These are phyloP conservation scores for Xenopus petersii DNA, from an alignment of 2,797 vertebrate species.

Conservation along the genomic window DNA sequence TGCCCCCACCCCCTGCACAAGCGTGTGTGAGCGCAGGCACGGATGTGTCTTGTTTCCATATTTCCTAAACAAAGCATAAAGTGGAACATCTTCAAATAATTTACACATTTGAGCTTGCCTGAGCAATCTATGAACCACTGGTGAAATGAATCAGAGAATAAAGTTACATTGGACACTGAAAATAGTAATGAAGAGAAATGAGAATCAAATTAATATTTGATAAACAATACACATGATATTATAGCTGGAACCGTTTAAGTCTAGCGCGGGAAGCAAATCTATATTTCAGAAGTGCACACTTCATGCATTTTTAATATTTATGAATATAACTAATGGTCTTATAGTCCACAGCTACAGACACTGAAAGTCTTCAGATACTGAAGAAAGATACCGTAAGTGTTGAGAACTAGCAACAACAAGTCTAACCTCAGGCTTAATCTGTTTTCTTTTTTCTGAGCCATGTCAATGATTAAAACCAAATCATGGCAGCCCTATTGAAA, in stretches of 20 bases:
- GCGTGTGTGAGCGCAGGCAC: too few relatives aligned
- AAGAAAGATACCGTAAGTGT: not conserved
- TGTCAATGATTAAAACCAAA: too few relatives aligned
- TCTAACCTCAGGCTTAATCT: too few relatives aligned
- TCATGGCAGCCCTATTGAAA: too few relatives aligned
- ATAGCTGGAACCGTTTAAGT: not conserved
- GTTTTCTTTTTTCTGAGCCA: too few relatives aligned
- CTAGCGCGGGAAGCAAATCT: constrained; percentile 11
- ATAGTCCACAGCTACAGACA: not conserved
- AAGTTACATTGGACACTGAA: not conserved
- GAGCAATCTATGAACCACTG: not conserved
- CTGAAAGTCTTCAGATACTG: not conserved
- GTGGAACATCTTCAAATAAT: too few relatives aligned
- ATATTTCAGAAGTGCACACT: constrained; percentile 18
- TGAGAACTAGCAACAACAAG: too few relatives aligned
- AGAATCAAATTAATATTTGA: constrained; percentile 18
- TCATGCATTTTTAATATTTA: constrained; percentile 30
- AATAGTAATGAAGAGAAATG: constrained; percentile 1
- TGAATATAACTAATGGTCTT: constrained; percentile 9
- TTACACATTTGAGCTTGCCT: not conserved
- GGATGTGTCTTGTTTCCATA: too few relatives aligned
- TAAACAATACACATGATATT: constrained; percentile 8
- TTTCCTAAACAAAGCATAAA: too few relatives aligned
- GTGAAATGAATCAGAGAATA: not conserved
- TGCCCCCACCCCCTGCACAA: too few relatives aligned